Conservation (phyloP, 2,888 invertebrate species). For the Spialia ferax region DNA sequence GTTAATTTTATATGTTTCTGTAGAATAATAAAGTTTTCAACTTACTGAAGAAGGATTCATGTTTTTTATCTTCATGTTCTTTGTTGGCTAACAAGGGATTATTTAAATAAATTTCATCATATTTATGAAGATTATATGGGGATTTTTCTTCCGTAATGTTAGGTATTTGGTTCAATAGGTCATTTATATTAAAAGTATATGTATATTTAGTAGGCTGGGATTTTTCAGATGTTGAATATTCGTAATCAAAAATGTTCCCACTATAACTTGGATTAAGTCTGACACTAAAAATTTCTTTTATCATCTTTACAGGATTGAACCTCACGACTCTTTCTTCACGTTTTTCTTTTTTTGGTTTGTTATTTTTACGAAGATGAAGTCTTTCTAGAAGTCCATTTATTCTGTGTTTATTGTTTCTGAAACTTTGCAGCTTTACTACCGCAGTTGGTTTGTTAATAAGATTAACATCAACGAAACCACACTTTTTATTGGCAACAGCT, state of each 20-base stretch:
- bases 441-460: slow-evolving; percentile 57
- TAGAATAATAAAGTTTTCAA: neutral
- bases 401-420: slow-evolving; percentile 43
- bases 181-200: slow-evolving; percentile 48
- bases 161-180: slow-evolving; percentile 58
- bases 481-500: slow-evolving; percentile 45
- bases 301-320: slow-evolving; percentile 60
- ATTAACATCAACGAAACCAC: slow-evolving; percentile 56
- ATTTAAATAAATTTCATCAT: slow-evolving; percentile 5
- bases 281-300: slow-evolving; percentile 57
- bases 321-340: slow-evolving; percentile 52
- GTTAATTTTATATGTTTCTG: neutral
- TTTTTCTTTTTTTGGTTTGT: slow-evolving; percentile 47
- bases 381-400: slow-evolving; percentile 38
- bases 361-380: slow-evolving; percentile 48
- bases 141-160: slow-evolving; percentile 53
- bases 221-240: slow-evolving; percentile 42
- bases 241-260: slow-evolving; percentile 38
- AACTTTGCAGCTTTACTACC: slow-evolving; percentile 49
- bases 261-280: slow-evolving; percentile 42
- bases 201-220: neutral
- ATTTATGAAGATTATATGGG: neutral
- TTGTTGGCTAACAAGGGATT: neutral
- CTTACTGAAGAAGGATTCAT: slow-evolving; percentile 9
- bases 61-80: neutral